Evolutionary conservation across 2,888 invertebrate genomes (phyloP).

Genomic region (Lasioglossum lativentre): DNA sequence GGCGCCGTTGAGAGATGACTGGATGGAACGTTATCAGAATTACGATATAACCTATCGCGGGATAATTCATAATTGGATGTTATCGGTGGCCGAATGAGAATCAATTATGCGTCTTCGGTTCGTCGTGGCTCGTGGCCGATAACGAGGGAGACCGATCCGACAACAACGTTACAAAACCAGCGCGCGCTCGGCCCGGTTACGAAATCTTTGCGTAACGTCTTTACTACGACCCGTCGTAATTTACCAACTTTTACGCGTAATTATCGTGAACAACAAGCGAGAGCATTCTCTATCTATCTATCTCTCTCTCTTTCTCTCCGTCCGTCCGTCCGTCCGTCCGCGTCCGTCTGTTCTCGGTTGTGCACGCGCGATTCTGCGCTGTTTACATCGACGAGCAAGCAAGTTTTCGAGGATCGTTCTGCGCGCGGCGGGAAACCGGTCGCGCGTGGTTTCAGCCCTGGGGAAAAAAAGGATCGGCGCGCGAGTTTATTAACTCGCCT

Average conservation of each 20-base stretch:
- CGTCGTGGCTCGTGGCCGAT: conserved; percentile 47
- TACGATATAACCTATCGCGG: conserved; percentile 49
- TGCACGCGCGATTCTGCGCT: conserved; percentile 3
- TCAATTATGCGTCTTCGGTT: conserved; percentile 67
- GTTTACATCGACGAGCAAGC: conserved; percentile 43
- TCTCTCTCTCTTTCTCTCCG: not conserved
- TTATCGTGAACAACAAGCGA: conserved; percentile 11
- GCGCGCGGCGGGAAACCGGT: conserved; percentile 26
- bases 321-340: too few species aligned
- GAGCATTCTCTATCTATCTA: not conserved
- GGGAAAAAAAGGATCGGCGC: conserved; percentile 6
- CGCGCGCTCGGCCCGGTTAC: conserved; percentile 61
- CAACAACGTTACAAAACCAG: conserved; percentile 76
- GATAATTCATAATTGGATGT: conserved; percentile 64
- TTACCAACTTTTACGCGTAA: conserved; percentile 41
- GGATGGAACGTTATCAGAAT: conserved; percentile 3
- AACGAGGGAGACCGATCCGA: conserved; percentile 42
- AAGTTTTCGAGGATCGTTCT: conserved; percentile 8
- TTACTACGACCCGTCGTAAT: conserved; percentile 20
- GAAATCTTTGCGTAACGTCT: conserved; percentile 73
- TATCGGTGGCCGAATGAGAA: conserved; percentile 54
- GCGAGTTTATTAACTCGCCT: conserved; percentile 41
- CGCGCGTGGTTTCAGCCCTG: conserved; percentile 2
- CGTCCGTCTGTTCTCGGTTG: not conserved
- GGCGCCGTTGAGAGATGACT: conserved; percentile 2